Evolutionary conservation across 2,113 vertebrate genomes (phyloP).

Genomic region (Genyomyrus donnyi): DNA sequence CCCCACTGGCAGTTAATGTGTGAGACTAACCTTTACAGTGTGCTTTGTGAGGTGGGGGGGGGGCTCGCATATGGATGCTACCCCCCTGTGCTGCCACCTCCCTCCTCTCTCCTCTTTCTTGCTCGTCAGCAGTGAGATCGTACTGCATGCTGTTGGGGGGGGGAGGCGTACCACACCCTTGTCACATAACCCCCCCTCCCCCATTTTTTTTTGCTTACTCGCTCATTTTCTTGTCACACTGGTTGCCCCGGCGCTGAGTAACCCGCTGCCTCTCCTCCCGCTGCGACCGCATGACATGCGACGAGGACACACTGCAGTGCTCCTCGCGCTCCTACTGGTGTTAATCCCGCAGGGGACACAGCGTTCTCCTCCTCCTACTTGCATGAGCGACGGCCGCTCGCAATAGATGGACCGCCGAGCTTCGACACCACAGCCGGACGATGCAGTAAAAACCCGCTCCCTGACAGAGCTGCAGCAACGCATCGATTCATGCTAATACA

Average conservation of each 20-base stretch:
- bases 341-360: not conserved
- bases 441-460: not conserved
- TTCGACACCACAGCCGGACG: not conserved
- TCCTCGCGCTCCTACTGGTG: not conserved
- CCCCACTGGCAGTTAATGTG: conserved; percentile 24
- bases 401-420: not conserved
- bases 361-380: not conserved
- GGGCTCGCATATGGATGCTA: not conserved
- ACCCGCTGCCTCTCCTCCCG: conserved; percentile 1
- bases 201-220: conserved; percentile 59
- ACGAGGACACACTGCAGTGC: not conserved
- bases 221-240: conserved; percentile 36
- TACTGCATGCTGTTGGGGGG: conserved; percentile 26
- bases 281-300: conserved; percentile 4
- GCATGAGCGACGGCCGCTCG: not conserved
- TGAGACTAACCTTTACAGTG: conserved; percentile 29
- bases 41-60: conserved; percentile 19
- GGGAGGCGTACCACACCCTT: conserved; percentile 13
- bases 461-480: not conserved
- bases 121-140: conserved; percentile 2
- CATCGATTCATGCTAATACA: not conserved
- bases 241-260: not conserved
- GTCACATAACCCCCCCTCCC: conserved; percentile 9
- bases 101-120: not conserved
- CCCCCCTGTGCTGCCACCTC: not conserved